These are phyloP conservation scores for Drosophila parabipectinata DNA, from an alignment of 1,140 invertebrate species.

Conservation along the genomic window DNA sequence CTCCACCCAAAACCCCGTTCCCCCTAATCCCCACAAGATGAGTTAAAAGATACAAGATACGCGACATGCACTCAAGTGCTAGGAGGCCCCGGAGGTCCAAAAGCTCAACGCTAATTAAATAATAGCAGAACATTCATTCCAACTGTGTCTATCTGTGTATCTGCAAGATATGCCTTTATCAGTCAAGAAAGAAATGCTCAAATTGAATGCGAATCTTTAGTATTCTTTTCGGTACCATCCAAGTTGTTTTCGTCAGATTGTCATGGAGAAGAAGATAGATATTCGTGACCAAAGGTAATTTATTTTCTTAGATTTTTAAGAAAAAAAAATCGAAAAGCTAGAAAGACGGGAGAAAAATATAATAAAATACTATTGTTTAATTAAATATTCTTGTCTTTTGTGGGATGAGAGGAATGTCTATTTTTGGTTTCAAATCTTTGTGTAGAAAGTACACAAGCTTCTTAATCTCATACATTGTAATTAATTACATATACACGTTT, in stretches of 20 bases:
- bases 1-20: background rate
- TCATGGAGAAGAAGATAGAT: slow-evolving; percentile 7
- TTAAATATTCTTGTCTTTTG: slow-evolving; percentile 31
- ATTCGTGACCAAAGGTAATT: slow-evolving; percentile 37
- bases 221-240: slow-evolving; percentile 22
- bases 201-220: slow-evolving; percentile 41
- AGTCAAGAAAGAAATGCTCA: slow-evolving; percentile 28
- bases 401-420: slow-evolving; percentile 20
- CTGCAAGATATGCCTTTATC: slow-evolving; percentile 45
- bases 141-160: slow-evolving; percentile 12
- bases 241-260: background rate
- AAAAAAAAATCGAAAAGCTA: slow-evolving; percentile 4
- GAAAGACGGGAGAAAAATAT: slow-evolving; percentile 10
- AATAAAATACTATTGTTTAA: slow-evolving; percentile 30
- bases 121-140: slow-evolving; percentile 47
- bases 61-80: slow-evolving; percentile 38
- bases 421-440: slow-evolving; percentile 25
- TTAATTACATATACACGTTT: slow-evolving; percentile 49
- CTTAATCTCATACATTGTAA: slow-evolving; percentile 39
- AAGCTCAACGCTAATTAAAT: slow-evolving; percentile 54
- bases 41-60: slow-evolving; percentile 45
- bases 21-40: slow-evolving; percentile 35
- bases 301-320: slow-evolving; percentile 28
- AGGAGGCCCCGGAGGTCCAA: slow-evolving; percentile 32
- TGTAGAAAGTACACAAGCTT: slow-evolving; percentile 19